Percentiles rank a stretch among this genome's conserved stretches.
Evolutionary conservation across 2,113 vertebrate species (phyloP).

Genomic region (Narcine bancroftii): DNA sequence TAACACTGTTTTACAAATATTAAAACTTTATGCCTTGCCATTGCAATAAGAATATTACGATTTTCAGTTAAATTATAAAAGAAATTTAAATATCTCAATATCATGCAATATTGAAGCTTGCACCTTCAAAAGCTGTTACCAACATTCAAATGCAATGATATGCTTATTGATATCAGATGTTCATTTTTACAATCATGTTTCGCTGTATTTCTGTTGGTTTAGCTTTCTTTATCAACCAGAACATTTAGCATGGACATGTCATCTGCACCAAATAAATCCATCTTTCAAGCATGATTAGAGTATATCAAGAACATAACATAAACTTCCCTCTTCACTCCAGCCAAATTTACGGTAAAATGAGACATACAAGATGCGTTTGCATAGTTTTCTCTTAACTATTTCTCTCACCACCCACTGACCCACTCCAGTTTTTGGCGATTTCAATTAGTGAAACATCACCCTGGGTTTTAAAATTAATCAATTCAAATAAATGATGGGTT

Average conservation of each 20-base stretch:
- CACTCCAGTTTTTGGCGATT: too few relatives aligned
- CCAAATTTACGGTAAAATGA: background rate
- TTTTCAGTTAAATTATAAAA: background rate
- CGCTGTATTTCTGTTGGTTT: background rate
- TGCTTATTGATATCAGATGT: background rate
- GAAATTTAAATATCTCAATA: background rate
- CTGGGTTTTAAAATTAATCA: too few relatives aligned
- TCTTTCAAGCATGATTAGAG: too few relatives aligned
- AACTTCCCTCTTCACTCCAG: background rate
- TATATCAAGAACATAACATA: background rate
- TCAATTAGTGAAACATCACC: too few relatives aligned
- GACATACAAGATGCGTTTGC: too few relatives aligned
- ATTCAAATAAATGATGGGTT: too few relatives aligned
- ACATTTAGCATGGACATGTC: background rate
- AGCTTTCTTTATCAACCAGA: too few relatives aligned
- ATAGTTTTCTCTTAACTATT: too few relatives aligned
- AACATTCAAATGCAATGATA: background rate
- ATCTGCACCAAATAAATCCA: background rate
- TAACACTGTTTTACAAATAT: conserved; percentile 9
- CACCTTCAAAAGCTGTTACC: background rate
- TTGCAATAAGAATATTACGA: background rate
- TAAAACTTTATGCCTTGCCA: background rate
- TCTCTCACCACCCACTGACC: too few relatives aligned
- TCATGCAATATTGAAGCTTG: background rate
- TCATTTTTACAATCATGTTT: background rate